phyloP scores from a whole-genome alignment of 2,113 vertebrate genomes.

The Ranitomeya imitator region DNA sequence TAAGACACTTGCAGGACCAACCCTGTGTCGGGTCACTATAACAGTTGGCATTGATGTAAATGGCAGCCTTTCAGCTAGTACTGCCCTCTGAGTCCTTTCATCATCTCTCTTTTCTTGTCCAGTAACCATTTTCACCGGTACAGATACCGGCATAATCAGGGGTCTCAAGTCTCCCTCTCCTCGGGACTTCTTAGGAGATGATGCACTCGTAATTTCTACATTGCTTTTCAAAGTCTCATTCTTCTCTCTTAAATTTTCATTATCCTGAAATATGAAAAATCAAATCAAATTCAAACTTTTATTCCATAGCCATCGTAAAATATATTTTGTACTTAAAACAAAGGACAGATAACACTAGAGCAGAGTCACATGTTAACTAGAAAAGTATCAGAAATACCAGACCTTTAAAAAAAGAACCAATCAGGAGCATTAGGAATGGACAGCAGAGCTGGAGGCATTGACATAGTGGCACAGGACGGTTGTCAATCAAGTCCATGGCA shows the following conservation, averaged over 20 bases:
- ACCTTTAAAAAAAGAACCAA: too few species aligned
- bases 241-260: constrained; percentile 69
- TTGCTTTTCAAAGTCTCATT: constrained; percentile 67
- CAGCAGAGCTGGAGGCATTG: too few species aligned
- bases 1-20: constrained; percentile 78
- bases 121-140: constrained; percentile 82
- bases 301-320: neutral
- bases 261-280: constrained; percentile 64
- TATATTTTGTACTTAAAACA: neutral
- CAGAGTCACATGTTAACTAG: neutral
- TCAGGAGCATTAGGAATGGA: too few species aligned
- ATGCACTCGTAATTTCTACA: constrained; percentile 69
- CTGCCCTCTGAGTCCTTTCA: constrained; percentile 69
- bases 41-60: constrained; percentile 87
- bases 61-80: constrained; percentile 70
- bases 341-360: neutral
- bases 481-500: too few species aligned
- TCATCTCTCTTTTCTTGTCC: constrained; percentile 74
- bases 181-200: constrained; percentile 74
- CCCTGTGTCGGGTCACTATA: constrained; percentile 90
- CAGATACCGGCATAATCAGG: constrained; percentile 95
- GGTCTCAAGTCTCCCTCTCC: constrained; percentile 85
- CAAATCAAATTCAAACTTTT: neutral
- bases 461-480: too few species aligned
- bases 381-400: too few species aligned